These are phyloP conservation scores for Colletes latitarsis DNA, from an alignment of 1,140 invertebrate genomes.

Conservation along the genomic window DNA sequence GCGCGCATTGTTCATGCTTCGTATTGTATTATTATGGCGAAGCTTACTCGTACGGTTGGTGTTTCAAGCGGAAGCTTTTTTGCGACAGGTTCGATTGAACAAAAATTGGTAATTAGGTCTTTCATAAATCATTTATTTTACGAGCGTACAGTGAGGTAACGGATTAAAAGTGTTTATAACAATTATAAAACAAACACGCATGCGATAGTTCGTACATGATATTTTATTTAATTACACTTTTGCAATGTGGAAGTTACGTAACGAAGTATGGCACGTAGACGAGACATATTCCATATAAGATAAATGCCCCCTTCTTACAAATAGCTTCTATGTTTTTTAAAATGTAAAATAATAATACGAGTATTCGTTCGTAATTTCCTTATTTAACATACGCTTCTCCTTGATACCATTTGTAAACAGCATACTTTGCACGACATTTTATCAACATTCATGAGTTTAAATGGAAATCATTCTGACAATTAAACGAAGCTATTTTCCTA, in stretches of 20 bases:
- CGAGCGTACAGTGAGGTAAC: background rate
- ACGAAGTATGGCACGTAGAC: constrained; percentile 16
- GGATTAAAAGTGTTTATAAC: background rate
- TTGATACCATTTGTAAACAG: too few relatives aligned
- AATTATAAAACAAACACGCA: background rate
- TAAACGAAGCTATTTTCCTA: too few relatives aligned
- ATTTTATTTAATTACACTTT: background rate
- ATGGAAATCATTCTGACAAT: too few relatives aligned
- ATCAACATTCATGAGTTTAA: too few relatives aligned
- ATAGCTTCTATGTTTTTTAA: background rate
- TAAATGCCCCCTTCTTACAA: background rate
- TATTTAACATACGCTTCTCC: background rate
- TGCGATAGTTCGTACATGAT: background rate
- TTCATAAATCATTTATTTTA: constrained; percentile 31
- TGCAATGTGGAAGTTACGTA: background rate
- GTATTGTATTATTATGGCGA: too few relatives aligned
- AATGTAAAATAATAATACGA: too few relatives aligned
- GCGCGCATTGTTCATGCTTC: too few relatives aligned
- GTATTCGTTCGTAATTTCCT: background rate
- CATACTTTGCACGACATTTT: too few relatives aligned
- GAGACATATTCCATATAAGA: background rate
- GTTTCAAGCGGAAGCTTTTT: background rate
- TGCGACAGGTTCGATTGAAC: background rate
- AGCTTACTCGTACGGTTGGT: background rate
- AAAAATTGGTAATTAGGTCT: background rate